Base-by-base conservation (phyloP, 1,140 invertebrate genomes). In the Acarapis woodi region DNA sequence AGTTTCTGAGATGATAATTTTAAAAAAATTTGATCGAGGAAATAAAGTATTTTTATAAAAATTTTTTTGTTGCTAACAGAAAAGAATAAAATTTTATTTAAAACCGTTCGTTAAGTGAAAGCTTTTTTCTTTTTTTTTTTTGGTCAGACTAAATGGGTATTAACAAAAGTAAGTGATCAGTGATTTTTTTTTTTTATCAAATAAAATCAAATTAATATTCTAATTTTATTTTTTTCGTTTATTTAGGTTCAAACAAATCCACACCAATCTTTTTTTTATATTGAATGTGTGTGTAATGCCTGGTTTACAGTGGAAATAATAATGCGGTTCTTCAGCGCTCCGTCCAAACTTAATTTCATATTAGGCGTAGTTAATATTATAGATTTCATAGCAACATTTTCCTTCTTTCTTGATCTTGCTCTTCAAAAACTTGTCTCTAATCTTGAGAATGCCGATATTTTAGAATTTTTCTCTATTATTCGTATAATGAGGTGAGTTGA, bases 281-380 rank as follows among this genome's bases (percentile, higher is more conserved):
- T 97, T 48, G 93, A 97, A 62, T 87, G 83, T 60, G 68, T 94
- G 37, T 97, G 90, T 61, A 99, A 99, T 61, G 83, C 87, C 24
- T 99, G 90, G 90, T 99, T 99, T 60, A 90, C 85, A 1, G 68
- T 99, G 44, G 93, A 99, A 59, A 90, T 99, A 50, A 60, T 90
- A 39, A 72, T 87, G 34, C 68, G 90, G 14, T 88, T 96, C 60
- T 71, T 90, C 39, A 62, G 34, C 32, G 78, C 69, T 51, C 90
- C 93, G 1, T 82, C 77, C 52, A 82, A 80, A 50, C 74, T 73
- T 53, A 70, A 73, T 48, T 93, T 93, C 61, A 69, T 88, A 50
- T 76, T 72, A 54, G 76, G 76, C 42, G 82, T 78, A 41, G 75
- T 93, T 44, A 94, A 93, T 58, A 73, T 94, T 53, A 97, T 97